A percentile compares a stretch with the other conserved stretches of the same genome.
Conservation (phyloP, 2,797 vertebrate genomes). For the Okamejei kenojei region DNA sequence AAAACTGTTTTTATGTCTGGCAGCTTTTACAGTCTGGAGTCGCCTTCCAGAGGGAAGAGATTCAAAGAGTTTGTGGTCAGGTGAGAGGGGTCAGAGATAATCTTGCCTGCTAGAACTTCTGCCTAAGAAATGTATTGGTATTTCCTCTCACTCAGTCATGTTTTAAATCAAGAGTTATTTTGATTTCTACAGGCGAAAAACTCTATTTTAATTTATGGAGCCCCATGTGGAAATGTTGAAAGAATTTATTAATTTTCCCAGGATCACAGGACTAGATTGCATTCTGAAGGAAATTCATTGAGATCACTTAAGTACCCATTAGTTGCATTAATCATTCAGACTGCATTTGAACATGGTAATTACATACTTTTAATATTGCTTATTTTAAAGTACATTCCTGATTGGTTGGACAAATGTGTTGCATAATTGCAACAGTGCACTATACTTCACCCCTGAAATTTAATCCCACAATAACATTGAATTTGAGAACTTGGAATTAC, state of each 20-base stretch:
- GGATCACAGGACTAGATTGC: not conserved
- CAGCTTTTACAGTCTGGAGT: no score
- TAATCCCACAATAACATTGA: no score
- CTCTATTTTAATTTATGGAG: not conserved
- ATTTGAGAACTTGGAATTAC: no score
- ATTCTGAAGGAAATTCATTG: not conserved
- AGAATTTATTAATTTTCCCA: not conserved
- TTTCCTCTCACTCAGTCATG: not conserved
- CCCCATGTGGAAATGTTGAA: not conserved
- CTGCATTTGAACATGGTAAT: not conserved
- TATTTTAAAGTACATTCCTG: not conserved
- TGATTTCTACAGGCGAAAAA: not conserved
- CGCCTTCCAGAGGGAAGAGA: no score
- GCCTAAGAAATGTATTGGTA: not conserved
- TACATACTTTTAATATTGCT: not conserved
- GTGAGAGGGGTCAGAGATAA: no score
- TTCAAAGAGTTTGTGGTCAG: no score
- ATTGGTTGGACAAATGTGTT: no score
- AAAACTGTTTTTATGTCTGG: no score
- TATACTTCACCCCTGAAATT: no score
- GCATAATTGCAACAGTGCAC: no score
- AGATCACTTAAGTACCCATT: not conserved
- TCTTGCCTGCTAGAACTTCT: not conserved
- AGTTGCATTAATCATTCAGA: slow-evolving; percentile 7
- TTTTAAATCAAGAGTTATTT: not conserved